A percentile compares a stretch with the other conserved stretches of the same genome.
phyloP scores from a whole-genome alignment of 2,797 vertebrate genomes.

The Manis crassicaudata region DNA sequence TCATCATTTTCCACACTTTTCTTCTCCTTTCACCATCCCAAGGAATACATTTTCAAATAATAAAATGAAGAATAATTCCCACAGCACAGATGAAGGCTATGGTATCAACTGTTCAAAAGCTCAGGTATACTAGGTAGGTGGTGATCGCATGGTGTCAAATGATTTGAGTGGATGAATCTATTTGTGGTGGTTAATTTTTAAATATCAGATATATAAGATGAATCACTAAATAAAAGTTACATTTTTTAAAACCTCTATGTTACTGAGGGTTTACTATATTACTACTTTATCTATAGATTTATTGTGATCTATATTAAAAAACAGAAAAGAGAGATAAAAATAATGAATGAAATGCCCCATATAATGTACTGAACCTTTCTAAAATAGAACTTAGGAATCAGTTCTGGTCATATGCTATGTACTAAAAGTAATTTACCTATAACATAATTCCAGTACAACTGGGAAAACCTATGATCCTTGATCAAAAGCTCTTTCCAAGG shows the following conservation, averaged over 20 bases:
- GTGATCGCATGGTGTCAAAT: not conserved
- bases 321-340: constrained; percentile 14
- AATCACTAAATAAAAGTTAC: not conserved
- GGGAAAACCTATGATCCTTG: constrained; percentile 13
- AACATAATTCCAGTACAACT: constrained; percentile 9
- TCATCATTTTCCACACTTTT: not conserved
- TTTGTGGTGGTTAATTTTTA: constrained; percentile 7
- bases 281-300: constrained; percentile 36
- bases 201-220: not conserved
- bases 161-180: not conserved
- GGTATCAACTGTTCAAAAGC: not conserved
- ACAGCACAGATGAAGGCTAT: not conserved
- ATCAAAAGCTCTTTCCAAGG: constrained; percentile 20
- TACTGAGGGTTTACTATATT: constrained; percentile 1
- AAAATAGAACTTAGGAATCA: constrained; percentile 12
- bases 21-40: constrained; percentile 5
- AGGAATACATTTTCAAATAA: not conserved
- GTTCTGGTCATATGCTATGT: not conserved
- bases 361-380: not conserved
- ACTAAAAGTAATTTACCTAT: not conserved
- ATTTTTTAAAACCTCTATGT: constrained; percentile 25
- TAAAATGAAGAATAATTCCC: constrained; percentile 35
- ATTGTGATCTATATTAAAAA: constrained; percentile 29
- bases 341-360: not conserved
- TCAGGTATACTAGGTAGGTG: not conserved